These are phyloP conservation scores for rabbit (Oryctolagus cuniculus) DNA, from an alignment of 2,113 vertebrate species.

Conservation along the genomic window DNA sequence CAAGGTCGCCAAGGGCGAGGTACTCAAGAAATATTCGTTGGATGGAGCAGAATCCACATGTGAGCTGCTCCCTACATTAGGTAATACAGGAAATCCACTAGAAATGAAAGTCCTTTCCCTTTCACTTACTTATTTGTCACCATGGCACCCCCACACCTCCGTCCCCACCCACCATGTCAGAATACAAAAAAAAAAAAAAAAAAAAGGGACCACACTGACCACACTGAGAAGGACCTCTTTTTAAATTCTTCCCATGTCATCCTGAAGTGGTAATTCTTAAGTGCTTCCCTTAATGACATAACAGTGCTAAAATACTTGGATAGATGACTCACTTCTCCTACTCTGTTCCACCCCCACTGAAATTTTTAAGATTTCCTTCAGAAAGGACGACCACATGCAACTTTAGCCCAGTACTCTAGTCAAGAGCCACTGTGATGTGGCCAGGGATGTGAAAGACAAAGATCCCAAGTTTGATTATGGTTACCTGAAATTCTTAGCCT, in stretches of 20 bases:
- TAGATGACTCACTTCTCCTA: conserved; percentile 46
- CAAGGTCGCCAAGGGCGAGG: background rate
- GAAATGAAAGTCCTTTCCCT: conserved; percentile 59
- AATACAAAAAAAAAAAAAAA: conserved; percentile 58
- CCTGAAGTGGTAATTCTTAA: conserved; percentile 61
- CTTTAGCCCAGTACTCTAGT: conserved; percentile 11
- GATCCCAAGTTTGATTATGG: conserved; percentile 12
- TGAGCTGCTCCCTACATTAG: background rate
- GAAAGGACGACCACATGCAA: background rate
- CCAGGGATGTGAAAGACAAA: conserved; percentile 36
- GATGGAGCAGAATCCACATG: conserved; percentile 39
- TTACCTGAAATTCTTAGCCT: conserved; percentile 36
- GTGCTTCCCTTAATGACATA: conserved; percentile 59
- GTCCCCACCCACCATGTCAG: conserved; percentile 4
- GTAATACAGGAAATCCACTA: conserved; percentile 41
- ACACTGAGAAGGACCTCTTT: conserved; percentile 30
- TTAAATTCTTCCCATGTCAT: conserved; percentile 40
- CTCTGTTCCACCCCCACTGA: conserved; percentile 28
- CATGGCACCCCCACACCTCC: background rate
- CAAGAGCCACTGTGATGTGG: background rate
- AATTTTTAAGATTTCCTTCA: conserved; percentile 27
- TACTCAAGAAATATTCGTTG: background rate
- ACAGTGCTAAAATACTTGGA: conserved; percentile 50
- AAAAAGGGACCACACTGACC: background rate
- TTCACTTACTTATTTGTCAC: conserved; percentile 30